Conservation (phyloP, 2,888 invertebrate genomes). For the Orthosia gracilis region DNA sequence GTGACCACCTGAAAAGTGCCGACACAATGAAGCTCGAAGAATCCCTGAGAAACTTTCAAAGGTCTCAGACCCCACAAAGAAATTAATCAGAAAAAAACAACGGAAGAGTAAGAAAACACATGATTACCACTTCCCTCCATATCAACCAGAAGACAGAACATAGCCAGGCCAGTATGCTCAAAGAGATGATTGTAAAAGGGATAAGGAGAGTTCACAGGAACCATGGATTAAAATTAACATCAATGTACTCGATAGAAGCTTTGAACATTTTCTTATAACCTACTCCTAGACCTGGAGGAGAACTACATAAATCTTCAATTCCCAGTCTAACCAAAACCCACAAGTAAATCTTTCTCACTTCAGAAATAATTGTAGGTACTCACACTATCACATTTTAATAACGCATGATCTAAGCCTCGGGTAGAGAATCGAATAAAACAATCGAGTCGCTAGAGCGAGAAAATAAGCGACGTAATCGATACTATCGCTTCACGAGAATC, state of each 20-base stretch:
- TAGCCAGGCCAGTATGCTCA: too few species aligned
- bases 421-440: conserved; percentile 85
- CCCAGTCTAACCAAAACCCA: background rate
- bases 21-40: background rate
- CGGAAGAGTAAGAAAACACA: background rate
- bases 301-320: background rate
- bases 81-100: background rate
- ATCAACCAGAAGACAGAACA: too few species aligned
- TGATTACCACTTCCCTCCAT: too few species aligned
- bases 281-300: background rate
- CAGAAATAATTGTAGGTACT: conserved; percentile 66
- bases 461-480: conserved; percentile 88
- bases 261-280: too few species aligned
- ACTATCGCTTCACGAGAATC: conserved; percentile 89
- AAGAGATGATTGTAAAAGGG: too few species aligned
- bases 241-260: background rate
- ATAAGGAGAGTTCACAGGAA: too few species aligned
- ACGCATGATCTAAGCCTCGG: conserved; percentile 75
- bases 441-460: conserved; percentile 85
- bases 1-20: background rate
- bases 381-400: conserved; percentile 60
- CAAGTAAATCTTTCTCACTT: conserved; percentile 20
- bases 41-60: background rate
- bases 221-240: background rate
- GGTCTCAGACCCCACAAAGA: background rate